phyloP scores from a whole-genome alignment of 2,113 vertebrate genomes.

The Coregonus clupeaformis region DNA sequence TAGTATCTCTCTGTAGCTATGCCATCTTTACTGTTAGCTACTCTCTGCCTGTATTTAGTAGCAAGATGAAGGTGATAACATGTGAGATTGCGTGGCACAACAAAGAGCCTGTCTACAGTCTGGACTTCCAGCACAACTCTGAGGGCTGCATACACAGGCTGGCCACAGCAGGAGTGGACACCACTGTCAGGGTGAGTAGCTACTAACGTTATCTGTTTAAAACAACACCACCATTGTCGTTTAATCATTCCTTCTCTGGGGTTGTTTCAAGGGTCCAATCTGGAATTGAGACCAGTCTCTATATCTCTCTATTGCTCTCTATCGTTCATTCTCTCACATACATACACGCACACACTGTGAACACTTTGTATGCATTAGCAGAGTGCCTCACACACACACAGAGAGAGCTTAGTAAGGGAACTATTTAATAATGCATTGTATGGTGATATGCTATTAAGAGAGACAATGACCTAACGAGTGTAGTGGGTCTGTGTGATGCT shows the following conservation, averaged over 20 bases:
- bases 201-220: too few relatives aligned
- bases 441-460: too few relatives aligned
- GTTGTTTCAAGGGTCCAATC: too few relatives aligned
- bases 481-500: background rate
- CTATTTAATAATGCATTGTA: too few relatives aligned
- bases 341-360: too few relatives aligned
- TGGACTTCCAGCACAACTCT: constrained; percentile 89
- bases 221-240: background rate
- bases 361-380: too few relatives aligned
- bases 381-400: too few relatives aligned
- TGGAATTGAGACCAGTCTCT: too few relatives aligned
- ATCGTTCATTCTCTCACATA: too few relatives aligned
- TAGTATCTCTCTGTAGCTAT: background rate
- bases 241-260: background rate
- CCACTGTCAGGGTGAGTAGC: constrained; percentile 82
- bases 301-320: too few relatives aligned
- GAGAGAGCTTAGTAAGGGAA: too few relatives aligned
- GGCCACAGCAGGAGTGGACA: constrained; percentile 94
- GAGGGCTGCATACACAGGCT: constrained; percentile 81
- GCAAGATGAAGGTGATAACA: constrained; percentile 92
- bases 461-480: background rate
- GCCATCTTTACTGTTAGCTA: background rate
- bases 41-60: background rate
- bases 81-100: constrained; percentile 98
- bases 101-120: constrained; percentile 94